Evolutionary conservation across 2,797 vertebrate genomes (phyloP).

Genomic region (Syngnathus acus): DNA sequence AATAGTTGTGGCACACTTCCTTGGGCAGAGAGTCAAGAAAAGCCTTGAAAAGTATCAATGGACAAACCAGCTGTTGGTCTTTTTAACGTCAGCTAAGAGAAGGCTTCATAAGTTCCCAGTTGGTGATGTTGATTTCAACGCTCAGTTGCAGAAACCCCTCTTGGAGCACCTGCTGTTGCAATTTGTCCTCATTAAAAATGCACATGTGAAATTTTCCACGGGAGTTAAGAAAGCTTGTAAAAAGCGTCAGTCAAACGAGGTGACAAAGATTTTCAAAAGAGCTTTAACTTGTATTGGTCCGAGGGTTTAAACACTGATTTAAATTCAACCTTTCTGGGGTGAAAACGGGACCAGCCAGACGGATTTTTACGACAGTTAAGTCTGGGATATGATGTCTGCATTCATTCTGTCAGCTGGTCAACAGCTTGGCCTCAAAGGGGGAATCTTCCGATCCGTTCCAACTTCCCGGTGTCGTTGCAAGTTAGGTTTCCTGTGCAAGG

Average conservation of each 20-base stretch:
- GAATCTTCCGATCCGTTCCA: not conserved
- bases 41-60: not conserved
- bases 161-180: slow-evolving; percentile 1
- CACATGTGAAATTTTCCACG: slow-evolving; percentile 2
- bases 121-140: not conserved
- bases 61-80: not conserved
- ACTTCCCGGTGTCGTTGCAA: slow-evolving; percentile 43
- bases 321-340: not conserved
- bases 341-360: slow-evolving; percentile 52
- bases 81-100: not conserved
- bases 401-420: slow-evolving; percentile 60
- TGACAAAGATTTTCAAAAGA: slow-evolving; percentile 2
- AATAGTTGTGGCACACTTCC: not conserved
- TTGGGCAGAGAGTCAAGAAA: not conserved
- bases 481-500: slow-evolving; percentile 58
- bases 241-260: not conserved
- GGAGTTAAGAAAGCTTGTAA: not conserved
- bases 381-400: slow-evolving; percentile 62
- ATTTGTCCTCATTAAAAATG: slow-evolving; percentile 5
- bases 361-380: slow-evolving; percentile 57
- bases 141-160: not conserved
- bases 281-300: not conserved
- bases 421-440: slow-evolving; percentile 42
- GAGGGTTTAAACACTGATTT: not conserved
- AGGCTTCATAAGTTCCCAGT: not conserved